Conservation (phyloP, 2,888 invertebrate genomes). For the Trichogramma evanescens region DNA sequence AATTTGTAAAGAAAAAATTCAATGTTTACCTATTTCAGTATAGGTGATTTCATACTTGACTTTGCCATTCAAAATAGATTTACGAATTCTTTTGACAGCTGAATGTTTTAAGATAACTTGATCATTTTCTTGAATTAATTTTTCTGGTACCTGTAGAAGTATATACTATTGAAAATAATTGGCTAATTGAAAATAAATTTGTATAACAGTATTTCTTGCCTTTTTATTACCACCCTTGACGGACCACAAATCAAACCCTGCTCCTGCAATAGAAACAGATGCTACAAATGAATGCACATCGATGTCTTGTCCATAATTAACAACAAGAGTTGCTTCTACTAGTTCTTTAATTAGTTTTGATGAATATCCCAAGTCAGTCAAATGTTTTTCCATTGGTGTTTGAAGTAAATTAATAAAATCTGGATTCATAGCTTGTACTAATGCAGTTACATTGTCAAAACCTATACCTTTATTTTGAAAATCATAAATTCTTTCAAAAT, state of each 20-base stretch:
- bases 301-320: constrained; percentile 58
- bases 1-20: not conserved
- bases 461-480: constrained; percentile 50
- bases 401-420: constrained; percentile 48
- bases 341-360: constrained; percentile 52
- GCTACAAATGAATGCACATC: constrained; percentile 51
- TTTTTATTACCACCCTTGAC: constrained; percentile 56
- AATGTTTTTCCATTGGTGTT: constrained; percentile 39
- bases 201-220: constrained; percentile 30
- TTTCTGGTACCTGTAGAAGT: constrained; percentile 34
- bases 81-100: constrained; percentile 33
- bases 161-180: not conserved
- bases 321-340: constrained; percentile 50
- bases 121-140: constrained; percentile 34
- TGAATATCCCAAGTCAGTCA: constrained; percentile 47
- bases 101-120: constrained; percentile 30
- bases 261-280: constrained; percentile 51
- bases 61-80: constrained; percentile 16
- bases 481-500: constrained; percentile 52
- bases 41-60: constrained; percentile 35
- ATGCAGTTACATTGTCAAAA: constrained; percentile 50
- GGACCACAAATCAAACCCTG: constrained; percentile 52
- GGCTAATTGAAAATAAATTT: not conserved
- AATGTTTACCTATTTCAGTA: constrained; percentile 26
- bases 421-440: constrained; percentile 51